Base-by-base conservation (phyloP, 2,888 invertebrate genomes). In the Tryphoninae sp. region DNA sequence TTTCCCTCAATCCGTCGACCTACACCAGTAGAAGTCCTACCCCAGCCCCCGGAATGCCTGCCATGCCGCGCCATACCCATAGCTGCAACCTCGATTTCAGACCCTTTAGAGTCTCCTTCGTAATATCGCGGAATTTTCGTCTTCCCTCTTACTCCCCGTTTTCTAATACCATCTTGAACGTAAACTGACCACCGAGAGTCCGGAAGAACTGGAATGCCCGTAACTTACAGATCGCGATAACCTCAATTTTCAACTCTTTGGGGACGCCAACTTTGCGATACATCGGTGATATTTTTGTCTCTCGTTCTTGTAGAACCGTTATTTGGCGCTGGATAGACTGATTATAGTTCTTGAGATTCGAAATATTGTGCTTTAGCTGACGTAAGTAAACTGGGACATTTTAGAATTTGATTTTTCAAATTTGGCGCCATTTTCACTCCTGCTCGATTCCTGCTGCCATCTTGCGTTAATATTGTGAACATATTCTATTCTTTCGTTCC, bases 1-100 rank as follows among this genome's bases (percentile, higher is more conserved):
- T 62, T 81, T 55, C 72, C 78, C 59, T 51, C 73, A 76, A 45
- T 45, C 45, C 11, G 9, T 6, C 45, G 45, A 45, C 45, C 45
- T 45, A 45, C 13, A 13, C 45, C 11, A 45, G 45, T 13, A 45
- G 3, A 45, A 9, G 45, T 45, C 45, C 7, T 45, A 9, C 13
- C 13, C 11, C 45, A 13, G 11, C 13, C 13, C 13, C 45, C 11
- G 13, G 11, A 13, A 45, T 13, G 13, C 45, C 13, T 13, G 13
- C 45, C 11, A 45, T 13, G 45, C 9, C 45, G 45, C 13, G 45
- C 13, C 45, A 13, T 13, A 45, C 45, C 3, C 45, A 13, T 45
- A 9, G 45, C 45, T 9, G 13, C 45, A 45, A 45, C 45, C 45
- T 45, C 45, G 45, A 45, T 45, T 45, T 13, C 45, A 2, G 45